phyloP scores from a whole-genome alignment of 2,888 invertebrate species.

The Macaria liturata region DNA sequence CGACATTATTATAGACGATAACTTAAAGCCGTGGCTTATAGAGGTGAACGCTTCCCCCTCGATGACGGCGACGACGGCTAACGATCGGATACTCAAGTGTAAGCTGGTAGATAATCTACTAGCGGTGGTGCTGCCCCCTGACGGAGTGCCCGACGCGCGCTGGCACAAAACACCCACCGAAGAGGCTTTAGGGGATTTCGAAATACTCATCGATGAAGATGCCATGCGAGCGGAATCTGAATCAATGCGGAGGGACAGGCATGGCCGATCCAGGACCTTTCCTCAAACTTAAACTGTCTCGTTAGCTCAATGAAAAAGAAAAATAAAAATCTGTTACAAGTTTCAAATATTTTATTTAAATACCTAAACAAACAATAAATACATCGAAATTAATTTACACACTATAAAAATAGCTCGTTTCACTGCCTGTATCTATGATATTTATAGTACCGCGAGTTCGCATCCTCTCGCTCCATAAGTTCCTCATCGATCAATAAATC shows the following conservation, averaged over 20 bases:
- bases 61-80: conserved; percentile 94
- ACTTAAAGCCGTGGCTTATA: conserved; percentile 95
- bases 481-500: conserved; percentile 95
- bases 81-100: conserved; percentile 95
- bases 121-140: conserved; percentile 93
- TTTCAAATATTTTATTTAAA: conserved; percentile 19
- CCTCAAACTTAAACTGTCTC: conserved; percentile 1
- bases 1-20: conserved; percentile 96
- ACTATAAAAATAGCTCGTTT: conserved; percentile 11
- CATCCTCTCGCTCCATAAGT: conserved; percentile 86
- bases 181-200: conserved; percentile 91
- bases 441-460: conserved; percentile 54
- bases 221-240: conserved; percentile 81
- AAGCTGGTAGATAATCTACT: conserved; percentile 96
- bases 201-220: conserved; percentile 89
- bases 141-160: conserved; percentile 92
- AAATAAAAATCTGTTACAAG: conserved; percentile 10
- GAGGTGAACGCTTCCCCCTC: conserved; percentile 98
- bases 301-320: conserved; percentile 7
- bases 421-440: conserved; percentile 45
- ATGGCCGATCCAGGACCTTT: conserved; percentile 16
- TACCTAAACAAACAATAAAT: background rate
- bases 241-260: conserved; percentile 37
- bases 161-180: conserved; percentile 91
- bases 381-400: conserved; percentile 19